Conservation (phyloP, 2,888 invertebrate genomes). For the Gymnocheta viridis region DNA sequence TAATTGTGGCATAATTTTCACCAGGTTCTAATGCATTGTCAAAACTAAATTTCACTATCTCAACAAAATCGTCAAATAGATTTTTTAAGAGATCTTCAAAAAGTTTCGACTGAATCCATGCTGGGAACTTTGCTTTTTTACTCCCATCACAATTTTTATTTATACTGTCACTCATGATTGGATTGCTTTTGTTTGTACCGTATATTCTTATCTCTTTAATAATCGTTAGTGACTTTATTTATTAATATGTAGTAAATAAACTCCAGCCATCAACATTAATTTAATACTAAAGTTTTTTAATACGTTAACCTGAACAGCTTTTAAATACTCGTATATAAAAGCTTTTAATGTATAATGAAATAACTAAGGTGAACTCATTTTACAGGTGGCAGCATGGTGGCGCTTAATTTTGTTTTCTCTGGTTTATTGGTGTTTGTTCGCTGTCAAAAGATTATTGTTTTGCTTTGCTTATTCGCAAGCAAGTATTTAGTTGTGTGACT, state of each 20-base stretch:
- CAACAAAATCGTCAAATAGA: constrained; percentile 67
- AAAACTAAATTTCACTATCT: constrained; percentile 71
- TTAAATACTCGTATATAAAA: no score
- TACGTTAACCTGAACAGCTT: neutral
- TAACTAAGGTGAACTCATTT: no score
- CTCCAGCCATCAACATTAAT: neutral
- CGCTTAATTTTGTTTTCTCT: no score
- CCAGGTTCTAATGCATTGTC: constrained; percentile 74
- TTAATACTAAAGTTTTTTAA: neutral
- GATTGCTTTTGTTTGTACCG: neutral
- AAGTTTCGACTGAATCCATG: constrained; percentile 73
- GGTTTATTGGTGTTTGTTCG: no score
- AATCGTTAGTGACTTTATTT: no score
- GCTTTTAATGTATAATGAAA: no score
- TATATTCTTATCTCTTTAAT: neutral
- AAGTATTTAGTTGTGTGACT: no score
- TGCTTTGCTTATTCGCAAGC: no score
- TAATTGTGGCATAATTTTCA: constrained; percentile 77
- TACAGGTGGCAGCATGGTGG: no score
- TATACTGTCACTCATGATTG: constrained; percentile 17
- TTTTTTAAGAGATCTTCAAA: constrained; percentile 72
- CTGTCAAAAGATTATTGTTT: no score
- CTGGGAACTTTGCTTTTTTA: constrained; percentile 62
- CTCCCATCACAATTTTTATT: neutral
- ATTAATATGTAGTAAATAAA: no score